Base-by-base conservation (phyloP, 2,888 invertebrate genomes). In the Synanthedon formicaeformis region DNA sequence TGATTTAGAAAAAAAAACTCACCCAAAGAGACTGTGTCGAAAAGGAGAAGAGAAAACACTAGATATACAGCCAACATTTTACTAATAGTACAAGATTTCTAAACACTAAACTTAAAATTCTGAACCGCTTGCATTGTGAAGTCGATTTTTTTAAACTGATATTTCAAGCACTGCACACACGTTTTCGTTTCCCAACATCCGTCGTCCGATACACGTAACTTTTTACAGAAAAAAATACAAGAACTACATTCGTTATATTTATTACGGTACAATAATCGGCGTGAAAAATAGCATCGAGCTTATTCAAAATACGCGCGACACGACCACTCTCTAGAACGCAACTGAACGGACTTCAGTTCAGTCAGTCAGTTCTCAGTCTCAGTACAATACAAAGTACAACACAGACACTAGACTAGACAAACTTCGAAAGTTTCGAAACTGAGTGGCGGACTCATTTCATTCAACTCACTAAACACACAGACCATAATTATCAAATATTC, bases 61-160 rank as follows among this genome's bases (percentile, higher is more conserved):
- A 81, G 58, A 58, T 73, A 75, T 73, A 77, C 81, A 69, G 73
- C 81, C 69, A 85, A 79, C 86, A 86, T 86, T 75, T 77, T 86
- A 70, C 67, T 64, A 76, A 67, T 65, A 71, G 65, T 72, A 69
- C 67, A 56, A 74, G n/a, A 74, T 70, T 67, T 70, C 63, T 67
- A 70, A 70, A 73, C 77, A 78, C 73, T 71, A 64, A 62, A 70
- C 63, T 73, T 71, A 75, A 70, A 73, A 77, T 69, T 66, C 65
- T 75, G 64, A 78, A 76, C 69, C 67, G 73, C 78, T 79, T 75
- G 78, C 85, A 85, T 84, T 68, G 78, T 83, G 77, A 63, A 69
- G 66, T 66, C 60, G 56, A 65, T 65, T 66, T 60, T 34, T 57
- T 63, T 66, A 62, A 67, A 67, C 59, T 63, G 45, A 8, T 45